Evolutionary conservation across 1,140 invertebrate species (phyloP).

Genomic region (Tetragnatha versicolor): DNA sequence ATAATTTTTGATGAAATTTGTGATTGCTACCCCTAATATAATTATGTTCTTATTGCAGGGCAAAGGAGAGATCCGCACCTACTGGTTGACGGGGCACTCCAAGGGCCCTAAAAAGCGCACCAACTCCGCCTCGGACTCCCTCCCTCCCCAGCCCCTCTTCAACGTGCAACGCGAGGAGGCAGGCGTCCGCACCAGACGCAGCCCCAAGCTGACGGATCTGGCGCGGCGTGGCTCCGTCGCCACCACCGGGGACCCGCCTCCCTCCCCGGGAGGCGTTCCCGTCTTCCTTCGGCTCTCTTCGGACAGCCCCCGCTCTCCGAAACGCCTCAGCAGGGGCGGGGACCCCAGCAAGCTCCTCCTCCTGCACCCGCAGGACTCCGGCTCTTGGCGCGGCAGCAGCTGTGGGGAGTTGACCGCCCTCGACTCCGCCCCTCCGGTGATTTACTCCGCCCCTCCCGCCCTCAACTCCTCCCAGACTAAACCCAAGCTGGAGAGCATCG

Average conservation of each 20-base stretch:
- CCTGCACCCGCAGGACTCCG: not conserved
- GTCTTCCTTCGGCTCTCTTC: conserved; percentile 36
- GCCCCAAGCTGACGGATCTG: conserved; percentile 44
- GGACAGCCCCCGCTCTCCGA: conserved; percentile 40
- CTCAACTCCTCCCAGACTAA: not conserved
- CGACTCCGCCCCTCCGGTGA: not conserved
- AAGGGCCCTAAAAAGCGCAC: conserved; percentile 50
- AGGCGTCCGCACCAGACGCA: not conserved
- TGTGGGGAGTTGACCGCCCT: conserved; percentile 34
- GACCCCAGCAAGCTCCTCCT: conserved; percentile 11
- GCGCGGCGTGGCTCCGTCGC: conserved; percentile 26
- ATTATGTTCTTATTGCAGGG: conserved; percentile 61
- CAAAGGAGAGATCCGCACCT: conserved; percentile 64
- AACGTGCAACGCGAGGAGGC: conserved; percentile 18
- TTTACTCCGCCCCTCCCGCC: not conserved
- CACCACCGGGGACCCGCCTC: conserved; percentile 19
- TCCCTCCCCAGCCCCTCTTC: conserved; percentile 37
- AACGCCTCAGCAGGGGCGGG: conserved; percentile 23
- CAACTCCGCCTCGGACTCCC: not conserved
- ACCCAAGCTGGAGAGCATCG: conserved; percentile 46
- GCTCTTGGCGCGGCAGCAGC: conserved; percentile 35
- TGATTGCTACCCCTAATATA: too few relatives aligned
- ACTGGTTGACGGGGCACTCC: conserved; percentile 63
- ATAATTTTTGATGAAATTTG: conserved; percentile 16
- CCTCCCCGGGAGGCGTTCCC: conserved; percentile 14